Conservation (phyloP, 2,797 vertebrate species). For the Perodicticus potto region DNA sequence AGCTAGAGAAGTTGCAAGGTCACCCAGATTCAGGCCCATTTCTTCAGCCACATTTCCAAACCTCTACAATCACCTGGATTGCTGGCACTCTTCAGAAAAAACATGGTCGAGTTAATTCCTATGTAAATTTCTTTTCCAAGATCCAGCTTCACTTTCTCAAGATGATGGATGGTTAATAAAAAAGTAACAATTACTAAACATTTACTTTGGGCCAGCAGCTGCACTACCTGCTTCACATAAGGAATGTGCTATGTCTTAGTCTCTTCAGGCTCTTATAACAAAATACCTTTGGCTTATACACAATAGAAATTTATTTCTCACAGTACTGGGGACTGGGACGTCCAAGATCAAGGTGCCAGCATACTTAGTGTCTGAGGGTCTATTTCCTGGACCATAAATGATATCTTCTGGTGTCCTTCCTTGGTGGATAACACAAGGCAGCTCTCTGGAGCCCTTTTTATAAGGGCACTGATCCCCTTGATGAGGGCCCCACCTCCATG, state of each 20-base stretch:
- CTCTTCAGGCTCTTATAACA: neutral
- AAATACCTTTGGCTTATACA: no score
- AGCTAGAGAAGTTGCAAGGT: neutral
- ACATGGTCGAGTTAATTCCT: neutral
- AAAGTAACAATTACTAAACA: neutral
- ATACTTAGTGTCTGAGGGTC: neutral
- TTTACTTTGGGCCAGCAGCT: no score
- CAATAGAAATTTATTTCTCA: neutral
- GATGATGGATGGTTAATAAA: neutral
- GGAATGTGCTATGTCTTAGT: no score
- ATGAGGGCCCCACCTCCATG: no score
- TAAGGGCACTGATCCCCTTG: neutral
- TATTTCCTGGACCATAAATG: neutral
- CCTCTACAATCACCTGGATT: fast-evolving
- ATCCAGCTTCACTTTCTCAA: neutral
- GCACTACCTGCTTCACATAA: fast-evolving
- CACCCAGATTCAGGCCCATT: neutral
- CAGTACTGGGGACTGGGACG: neutral
- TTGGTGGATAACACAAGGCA: neutral
- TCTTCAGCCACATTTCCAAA: neutral
- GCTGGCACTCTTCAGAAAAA: neutral
- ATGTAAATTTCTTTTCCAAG: neutral
- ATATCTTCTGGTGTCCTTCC: neutral
- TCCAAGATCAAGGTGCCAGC: neutral
- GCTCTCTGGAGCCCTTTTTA: neutral